Percentiles rank a stretch among this genome's conserved stretches.
phyloP scores from a whole-genome alignment of 2,113 vertebrate species.

The Cinclus cinclus region DNA sequence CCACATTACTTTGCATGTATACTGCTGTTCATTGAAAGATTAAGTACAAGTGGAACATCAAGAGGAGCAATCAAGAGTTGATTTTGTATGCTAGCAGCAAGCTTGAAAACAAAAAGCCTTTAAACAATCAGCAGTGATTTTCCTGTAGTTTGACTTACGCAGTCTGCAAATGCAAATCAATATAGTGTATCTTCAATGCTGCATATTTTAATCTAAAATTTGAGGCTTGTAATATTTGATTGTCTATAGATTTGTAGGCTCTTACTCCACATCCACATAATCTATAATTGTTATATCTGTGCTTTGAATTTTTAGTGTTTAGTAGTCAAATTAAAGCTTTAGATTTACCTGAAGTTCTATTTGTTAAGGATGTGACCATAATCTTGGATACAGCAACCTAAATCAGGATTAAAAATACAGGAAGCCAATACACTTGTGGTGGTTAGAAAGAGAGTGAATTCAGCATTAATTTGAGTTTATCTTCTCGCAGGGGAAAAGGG shows the following conservation, averaged over 20 bases:
- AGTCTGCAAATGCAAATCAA: neutral
- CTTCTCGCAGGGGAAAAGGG: neutral
- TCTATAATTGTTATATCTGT: neutral
- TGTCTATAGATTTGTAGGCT: neutral
- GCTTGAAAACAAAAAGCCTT: conserved; percentile 34
- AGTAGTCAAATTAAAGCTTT: neutral
- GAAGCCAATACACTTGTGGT: neutral
- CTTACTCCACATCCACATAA: neutral
- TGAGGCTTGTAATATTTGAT: neutral
- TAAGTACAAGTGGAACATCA: conserved; percentile 28
- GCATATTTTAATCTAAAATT: neutral
- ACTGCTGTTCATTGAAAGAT: conserved; percentile 16
- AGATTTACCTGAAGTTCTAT: neutral
- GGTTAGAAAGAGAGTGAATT: neutral
- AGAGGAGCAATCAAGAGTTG: conserved; percentile 32
- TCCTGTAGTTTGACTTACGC: neutral
- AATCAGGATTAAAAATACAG: neutral
- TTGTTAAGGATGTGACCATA: neutral
- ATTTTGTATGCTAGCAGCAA: conserved; percentile 14
- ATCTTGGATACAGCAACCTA: neutral
- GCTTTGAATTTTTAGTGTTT: neutral
- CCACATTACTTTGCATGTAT: neutral
- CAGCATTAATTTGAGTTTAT: neutral
- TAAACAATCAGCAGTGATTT: conserved; percentile 42
- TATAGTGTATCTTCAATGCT: neutral